phyloP scores from a whole-genome alignment of 1,140 invertebrate species.

The Hypsibius dujardini region DNA sequence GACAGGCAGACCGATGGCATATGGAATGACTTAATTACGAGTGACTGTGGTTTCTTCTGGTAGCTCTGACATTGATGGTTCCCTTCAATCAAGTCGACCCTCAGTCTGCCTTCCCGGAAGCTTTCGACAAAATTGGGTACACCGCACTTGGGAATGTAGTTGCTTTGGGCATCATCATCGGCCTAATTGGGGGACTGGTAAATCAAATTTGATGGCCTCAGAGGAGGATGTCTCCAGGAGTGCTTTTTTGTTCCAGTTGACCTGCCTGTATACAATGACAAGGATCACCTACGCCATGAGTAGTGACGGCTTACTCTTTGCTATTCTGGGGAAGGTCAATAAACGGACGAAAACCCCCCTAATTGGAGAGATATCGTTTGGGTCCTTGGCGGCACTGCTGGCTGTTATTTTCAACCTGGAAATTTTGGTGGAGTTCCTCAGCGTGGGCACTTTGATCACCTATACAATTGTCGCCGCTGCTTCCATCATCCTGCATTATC shows the following conservation, averaged over 20 bases:
- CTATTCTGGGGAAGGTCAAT: constrained; percentile 21
- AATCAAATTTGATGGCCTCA: background rate
- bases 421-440: constrained; percentile 21
- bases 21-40: background rate
- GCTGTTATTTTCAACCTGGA: constrained; percentile 22
- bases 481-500: constrained; percentile 15
- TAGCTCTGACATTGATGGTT: constrained; percentile 5
- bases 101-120: constrained; percentile 9
- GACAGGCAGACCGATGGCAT: too few relatives aligned
- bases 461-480: constrained; percentile 6
- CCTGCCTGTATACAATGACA: constrained; percentile 19
- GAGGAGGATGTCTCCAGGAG: background rate
- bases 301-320: constrained; percentile 22
- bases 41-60: background rate
- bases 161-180: constrained; percentile 5
- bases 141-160: background rate
- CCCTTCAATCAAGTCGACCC: background rate
- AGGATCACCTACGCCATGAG: constrained; percentile 23
- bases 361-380: constrained; percentile 20
- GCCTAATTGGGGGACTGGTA: constrained; percentile 11
- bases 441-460: constrained; percentile 21
- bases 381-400: constrained; percentile 20
- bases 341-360: constrained; percentile 21
- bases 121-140: background rate
- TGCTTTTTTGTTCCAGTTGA: background rate